Base-by-base conservation (phyloP, 64 coral and sea anemone genomes). In the Orbicella faveolata region DNA sequence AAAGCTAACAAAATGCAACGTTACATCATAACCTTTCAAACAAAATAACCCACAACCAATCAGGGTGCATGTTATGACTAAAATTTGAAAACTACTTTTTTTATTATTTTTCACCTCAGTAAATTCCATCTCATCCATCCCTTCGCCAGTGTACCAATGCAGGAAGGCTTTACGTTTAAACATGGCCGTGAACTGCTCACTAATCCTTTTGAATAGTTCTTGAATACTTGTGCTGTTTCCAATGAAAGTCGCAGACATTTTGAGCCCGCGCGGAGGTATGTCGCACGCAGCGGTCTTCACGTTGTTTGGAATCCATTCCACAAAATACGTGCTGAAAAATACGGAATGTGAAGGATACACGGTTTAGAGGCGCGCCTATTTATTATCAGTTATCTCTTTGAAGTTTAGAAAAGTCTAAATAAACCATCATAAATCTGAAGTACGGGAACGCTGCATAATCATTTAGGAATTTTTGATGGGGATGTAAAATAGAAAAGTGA, bases 301-400 rank as follows among this genome's bases (percentile, higher is more conserved):
- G 90, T 92, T 92, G 73, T 86, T 92, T 61, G 90, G 90, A 41
- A 92, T 92, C 90, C 90, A 92, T 39, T 92, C 90, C 68, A 92
- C 90, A 21, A 92, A 92, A 26, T 92, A 92, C 14, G 80, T 33
- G 67, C 90, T 85, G 82, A 9, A 85, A 85, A 44, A 52, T 51
- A 72, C 23, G 13, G 1, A 73, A 30, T 21, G 52, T 6, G 2
- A 6, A 48, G 5, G 44, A 48, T 48, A 48, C 44, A 48, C 7
- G 4, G 4, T 41, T 41, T 41, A 41, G 39, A 30, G 30, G 30
- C 30, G 30, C 30, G 30, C 30, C 0, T 30, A 30, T 30, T 30
- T 30, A 30, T 30, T 30, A 30, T 30, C 30, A 30, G 30, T 30
- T 30, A 6, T 48, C 5, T 48, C 7, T 6, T 6, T 6, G 4